Evolutionary conservation across 2,113 vertebrate species (phyloP), one percentile per base, ranked within the genome.

Genomic region (Orientallactaga bullata): DNA sequence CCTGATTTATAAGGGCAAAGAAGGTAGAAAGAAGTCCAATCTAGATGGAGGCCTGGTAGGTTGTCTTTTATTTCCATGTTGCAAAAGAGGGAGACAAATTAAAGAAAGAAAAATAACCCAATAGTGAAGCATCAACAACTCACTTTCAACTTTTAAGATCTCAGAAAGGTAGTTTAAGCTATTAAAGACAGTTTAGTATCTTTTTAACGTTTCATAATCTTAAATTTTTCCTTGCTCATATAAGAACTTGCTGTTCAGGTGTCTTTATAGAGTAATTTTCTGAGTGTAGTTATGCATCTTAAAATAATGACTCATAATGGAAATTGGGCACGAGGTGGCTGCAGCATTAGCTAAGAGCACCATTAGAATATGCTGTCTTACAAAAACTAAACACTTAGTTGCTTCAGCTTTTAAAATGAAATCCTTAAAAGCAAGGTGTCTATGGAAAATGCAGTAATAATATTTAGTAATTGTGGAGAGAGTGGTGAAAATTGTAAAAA

Each of bases 301-400:
- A 93, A 90, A 95, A 95, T 96, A 96, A 96, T 97, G 90, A 94
- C 90, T 95, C 68, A 61, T 94, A 96, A 95, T 97, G 95, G 92
- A 96, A 95, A 85, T 60, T 60, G 79, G 82, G 79, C 61, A 0
- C 72, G 83, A 94, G 79, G 88, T 91, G 74, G 58, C 73, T 90
- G 32, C 28, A 93, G 91, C 89, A 85, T 93, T 95, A 93, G 66
- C 71, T 90, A 97, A 97, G 92, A 94, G 82, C 88, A 91, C 63
- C 93, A 96, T 96, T 97, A 95, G 91, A 96, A 95, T 96, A 96
- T 88, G 65, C 84, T 85, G 68, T 39, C 79, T 92, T 94, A 66
- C 30, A 90, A 91, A 93, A 93, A 95, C 73, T 96, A 96, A 96
- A 95, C 92, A 97, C 91, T 96, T 87, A 71, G 61, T 32, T 65